These are phyloP conservation scores for Loris lydekkerianus DNA, from an alignment of 2,797 vertebrate genomes.

Conservation along the genomic window DNA sequence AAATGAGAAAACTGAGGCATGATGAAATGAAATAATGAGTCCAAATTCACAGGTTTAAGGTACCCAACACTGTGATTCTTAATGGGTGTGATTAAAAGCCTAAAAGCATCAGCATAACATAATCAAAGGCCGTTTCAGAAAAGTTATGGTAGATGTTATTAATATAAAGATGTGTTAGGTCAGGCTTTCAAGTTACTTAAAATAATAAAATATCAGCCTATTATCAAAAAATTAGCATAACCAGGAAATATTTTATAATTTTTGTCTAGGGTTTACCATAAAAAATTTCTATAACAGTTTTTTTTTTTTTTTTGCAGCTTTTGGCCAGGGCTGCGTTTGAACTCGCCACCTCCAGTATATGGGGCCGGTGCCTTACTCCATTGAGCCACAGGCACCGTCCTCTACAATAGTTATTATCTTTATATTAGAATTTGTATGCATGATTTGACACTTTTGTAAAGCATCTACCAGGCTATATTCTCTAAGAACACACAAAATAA, in stretches of 20 bases:
- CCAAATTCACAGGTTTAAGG: not conserved
- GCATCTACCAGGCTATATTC: slow-evolving; percentile 19
- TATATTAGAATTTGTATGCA: not conserved
- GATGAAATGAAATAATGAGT: not conserved
- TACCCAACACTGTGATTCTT: not conserved
- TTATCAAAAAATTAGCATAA: slow-evolving; percentile 11
- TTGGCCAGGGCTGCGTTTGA: too few species aligned
- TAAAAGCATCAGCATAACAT: not conserved
- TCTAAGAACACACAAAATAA: slow-evolving; percentile 32
- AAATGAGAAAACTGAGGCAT: not conserved
- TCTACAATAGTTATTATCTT: not conserved
- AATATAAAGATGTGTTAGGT: not conserved
- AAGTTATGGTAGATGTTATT: not conserved
- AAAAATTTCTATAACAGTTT: not conserved
- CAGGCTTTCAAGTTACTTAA: slow-evolving; percentile 40
- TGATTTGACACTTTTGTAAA: slow-evolving; percentile 33
- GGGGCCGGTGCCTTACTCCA: too few species aligned
- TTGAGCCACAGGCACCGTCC: too few species aligned
- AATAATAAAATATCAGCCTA: not conserved
- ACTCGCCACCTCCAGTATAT: too few species aligned
- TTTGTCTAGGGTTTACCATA: not conserved
- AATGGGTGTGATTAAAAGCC: not conserved
- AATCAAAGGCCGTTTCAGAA: not conserved
- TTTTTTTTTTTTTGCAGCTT: too few species aligned
- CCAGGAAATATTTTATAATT: not conserved